Evolutionary conservation across 2,888 invertebrate species (phyloP), one percentile per base, ranked within the genome.

Genomic region (Microdon myrmicae): DNA sequence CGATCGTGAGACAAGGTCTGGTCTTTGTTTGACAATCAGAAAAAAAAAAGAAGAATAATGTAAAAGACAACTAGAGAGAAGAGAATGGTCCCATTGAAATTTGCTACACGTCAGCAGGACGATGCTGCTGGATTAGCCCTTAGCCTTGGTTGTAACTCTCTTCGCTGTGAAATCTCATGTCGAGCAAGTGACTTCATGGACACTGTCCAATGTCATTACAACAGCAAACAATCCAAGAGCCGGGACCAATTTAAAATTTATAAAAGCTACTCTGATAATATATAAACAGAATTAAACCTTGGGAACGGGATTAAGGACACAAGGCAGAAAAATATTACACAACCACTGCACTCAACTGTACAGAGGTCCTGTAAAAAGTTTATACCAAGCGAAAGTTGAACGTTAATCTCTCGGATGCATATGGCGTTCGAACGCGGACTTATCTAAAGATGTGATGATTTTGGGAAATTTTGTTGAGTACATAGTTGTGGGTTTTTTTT

Each of bases 331-430:
- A n/a, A n/a, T n/a, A n/a, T n/a, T n/a, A n/a, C n/a, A n/a, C n/a
- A n/a, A n/a, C n/a, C n/a, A n/a, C n/a, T n/a, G n/a, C n/a, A n/a
- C n/a, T n/a, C n/a, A n/a, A n/a, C 19, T 3, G 13, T 17, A 23
- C 3, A 23, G 13, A 32, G 4, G 12, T 14, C 10, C 32, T 38
- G 26, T 54, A 61, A 61, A 59, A 61, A 61, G 61, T 61, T 49
- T 56, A 61, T 61, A 56, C 56, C 56, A 56, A 56, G 61, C 61
- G 56, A 56, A 61, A 61, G 61, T 49, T 61, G 49, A 49, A 61
- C 48, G 56, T 61, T 56, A 61, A 56, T 53, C 44, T 39, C 45
- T 49, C 44, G 44, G 61, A 49, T 56, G 49, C 61, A 61, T 39
- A 61, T 61, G 60, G 54, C 48, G 48, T 41, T 60, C 38, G 54